A percentile compares a stretch with the other conserved stretches of the same genome.
These are phyloP conservation scores for Aix galericulata DNA, from an alignment of 2,113 vertebrate genomes.

Conservation along the genomic window DNA sequence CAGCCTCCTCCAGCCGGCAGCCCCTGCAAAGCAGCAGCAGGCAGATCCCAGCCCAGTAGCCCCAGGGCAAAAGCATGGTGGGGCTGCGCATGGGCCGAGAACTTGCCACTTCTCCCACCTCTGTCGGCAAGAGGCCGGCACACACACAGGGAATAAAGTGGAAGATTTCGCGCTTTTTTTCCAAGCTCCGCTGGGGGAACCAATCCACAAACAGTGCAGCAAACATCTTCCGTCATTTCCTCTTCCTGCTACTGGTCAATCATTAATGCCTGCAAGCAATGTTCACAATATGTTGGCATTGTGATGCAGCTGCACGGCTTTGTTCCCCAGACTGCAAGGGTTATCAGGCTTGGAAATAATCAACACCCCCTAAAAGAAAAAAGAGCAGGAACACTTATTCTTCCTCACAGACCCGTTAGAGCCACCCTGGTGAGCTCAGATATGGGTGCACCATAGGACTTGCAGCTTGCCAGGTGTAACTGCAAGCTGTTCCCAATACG, in stretches of 20 bases:
- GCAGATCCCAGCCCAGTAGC: not conserved
- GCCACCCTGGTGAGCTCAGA: not conserved
- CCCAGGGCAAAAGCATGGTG: rapidly evolving
- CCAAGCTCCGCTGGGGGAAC: rapidly evolving
- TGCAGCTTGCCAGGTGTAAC: not conserved
- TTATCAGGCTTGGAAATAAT: not conserved
- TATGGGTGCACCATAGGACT: rapidly evolving
- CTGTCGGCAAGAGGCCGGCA: rapidly evolving
- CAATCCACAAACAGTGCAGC: not conserved
- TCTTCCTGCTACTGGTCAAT: not conserved
- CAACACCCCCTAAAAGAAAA: not conserved
- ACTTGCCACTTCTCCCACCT: rapidly evolving
- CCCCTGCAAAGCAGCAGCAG: not conserved
- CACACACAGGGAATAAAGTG: rapidly evolving
- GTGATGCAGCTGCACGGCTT: rapidly evolving
- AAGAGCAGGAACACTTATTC: not conserved
- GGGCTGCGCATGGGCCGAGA: not conserved
- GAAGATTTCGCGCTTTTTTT: not conserved
- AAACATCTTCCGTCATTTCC: rapidly evolving
- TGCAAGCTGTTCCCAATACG: not conserved
- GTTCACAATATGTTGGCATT: not conserved
- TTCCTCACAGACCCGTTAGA: not conserved
- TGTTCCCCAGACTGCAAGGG: rapidly evolving
- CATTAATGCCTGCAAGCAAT: not conserved
- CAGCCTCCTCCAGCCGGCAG: not conserved